phyloP scores from a whole-genome alignment of 2,888 invertebrate genomes.

The Megastigmus dorsalis region DNA sequence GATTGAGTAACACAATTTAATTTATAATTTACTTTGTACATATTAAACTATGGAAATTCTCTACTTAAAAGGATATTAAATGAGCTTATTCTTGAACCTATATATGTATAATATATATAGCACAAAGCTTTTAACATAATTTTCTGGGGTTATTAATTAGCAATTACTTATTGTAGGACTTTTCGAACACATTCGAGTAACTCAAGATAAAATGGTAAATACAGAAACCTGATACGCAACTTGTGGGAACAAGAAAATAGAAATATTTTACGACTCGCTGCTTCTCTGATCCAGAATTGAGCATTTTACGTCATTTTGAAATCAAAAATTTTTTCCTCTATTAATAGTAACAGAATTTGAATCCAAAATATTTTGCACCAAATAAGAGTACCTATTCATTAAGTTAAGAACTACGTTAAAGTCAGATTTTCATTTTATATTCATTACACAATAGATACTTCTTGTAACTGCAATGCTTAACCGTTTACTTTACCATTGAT shows the following conservation, averaged over 20 bases:
- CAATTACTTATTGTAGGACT: constrained; percentile 45
- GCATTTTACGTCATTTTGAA: constrained; percentile 44
- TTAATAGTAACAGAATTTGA: too few relatives aligned
- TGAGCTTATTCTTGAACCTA: constrained; percentile 3
- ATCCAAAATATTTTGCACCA: too few relatives aligned
- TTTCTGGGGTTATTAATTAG: constrained; percentile 33
- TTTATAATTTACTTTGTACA: constrained; percentile 48
- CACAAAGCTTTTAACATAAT: constrained; percentile 28
- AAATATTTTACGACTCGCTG: constrained; percentile 38
- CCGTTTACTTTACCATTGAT: too few relatives aligned
- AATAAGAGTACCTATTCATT: too few relatives aligned
- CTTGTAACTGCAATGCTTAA: too few relatives aligned
- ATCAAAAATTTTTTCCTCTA: too few relatives aligned
- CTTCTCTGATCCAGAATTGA: constrained; percentile 14
- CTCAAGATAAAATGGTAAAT: constrained; percentile 48
- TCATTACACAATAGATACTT: too few relatives aligned
- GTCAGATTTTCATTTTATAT: too few relatives aligned
- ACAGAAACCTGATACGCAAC: constrained; percentile 43
- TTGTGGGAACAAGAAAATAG: constrained; percentile 41
- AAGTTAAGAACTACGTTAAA: too few relatives aligned
- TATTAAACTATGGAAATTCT: constrained; percentile 34
- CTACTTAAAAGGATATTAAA: constrained; percentile 27
- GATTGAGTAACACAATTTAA: constrained; percentile 41
- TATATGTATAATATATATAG: constrained; percentile 17
- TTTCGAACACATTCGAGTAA: constrained; percentile 50